These are phyloP conservation scores for Phymastichus coffea DNA, from an alignment of 1,140 invertebrate species.

Conservation along the genomic window DNA sequence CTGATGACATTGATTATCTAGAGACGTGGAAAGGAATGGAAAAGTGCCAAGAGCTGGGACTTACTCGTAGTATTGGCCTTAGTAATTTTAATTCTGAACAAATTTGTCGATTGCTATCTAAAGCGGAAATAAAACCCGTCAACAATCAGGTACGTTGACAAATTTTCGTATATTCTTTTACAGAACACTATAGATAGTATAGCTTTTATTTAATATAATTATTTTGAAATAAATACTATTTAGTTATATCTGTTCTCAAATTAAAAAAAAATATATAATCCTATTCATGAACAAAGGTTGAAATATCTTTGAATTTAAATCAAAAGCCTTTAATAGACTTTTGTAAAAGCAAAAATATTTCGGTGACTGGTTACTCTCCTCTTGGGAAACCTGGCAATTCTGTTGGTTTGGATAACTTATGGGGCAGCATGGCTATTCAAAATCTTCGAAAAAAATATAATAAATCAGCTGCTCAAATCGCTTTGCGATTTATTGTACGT, in stretches of 20 bases:
- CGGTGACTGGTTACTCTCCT: slow-evolving; percentile 78
- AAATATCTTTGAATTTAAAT: slow-evolving; percentile 82
- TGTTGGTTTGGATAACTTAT: slow-evolving; percentile 33
- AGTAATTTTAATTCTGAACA: slow-evolving; percentile 91
- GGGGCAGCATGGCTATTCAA: slow-evolving; percentile 59
- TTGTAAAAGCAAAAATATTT: slow-evolving; percentile 67
- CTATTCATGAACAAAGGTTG: slow-evolving; percentile 31
- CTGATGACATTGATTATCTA: slow-evolving; percentile 71
- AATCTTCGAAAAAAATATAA: slow-evolving; percentile 64
- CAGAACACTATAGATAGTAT: neutral
- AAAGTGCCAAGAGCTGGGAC: slow-evolving; percentile 68
- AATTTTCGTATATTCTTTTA: neutral
- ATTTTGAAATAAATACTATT: neutral
- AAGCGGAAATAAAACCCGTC: slow-evolving; percentile 72
- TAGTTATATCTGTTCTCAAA: neutral
- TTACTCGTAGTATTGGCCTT: slow-evolving; percentile 80
- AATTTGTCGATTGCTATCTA: slow-evolving; percentile 71
- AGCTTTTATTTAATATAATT: neutral
- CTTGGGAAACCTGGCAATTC: slow-evolving; percentile 61
- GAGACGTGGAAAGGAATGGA: slow-evolving; percentile 93
- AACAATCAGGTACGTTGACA: slow-evolving; percentile 63
- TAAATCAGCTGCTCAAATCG: slow-evolving; percentile 69
- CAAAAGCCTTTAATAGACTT: slow-evolving; percentile 76
- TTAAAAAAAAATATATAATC: neutral
- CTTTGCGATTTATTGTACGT: slow-evolving; percentile 67